Conservation (phyloP, 2,797 vertebrate genomes). For the Fistularia commersonii region DNA sequence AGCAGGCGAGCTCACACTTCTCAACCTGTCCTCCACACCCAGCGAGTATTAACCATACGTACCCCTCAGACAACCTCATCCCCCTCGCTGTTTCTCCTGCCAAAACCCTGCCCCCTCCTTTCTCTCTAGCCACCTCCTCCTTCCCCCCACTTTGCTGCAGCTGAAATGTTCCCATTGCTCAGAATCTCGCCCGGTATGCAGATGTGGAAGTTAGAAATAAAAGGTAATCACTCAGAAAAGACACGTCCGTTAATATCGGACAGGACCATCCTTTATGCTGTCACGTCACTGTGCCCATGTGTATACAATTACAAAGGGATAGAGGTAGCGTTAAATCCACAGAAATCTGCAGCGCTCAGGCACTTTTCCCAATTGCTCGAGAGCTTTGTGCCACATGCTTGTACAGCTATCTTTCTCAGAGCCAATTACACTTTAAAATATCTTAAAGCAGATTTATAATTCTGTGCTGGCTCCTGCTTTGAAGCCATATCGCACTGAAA, state of each 20-base stretch:
- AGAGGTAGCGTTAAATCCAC: no score
- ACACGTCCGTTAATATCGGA: constrained; percentile 1
- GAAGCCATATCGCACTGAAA: no score
- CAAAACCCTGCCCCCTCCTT: constrained; percentile 20
- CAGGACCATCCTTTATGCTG: neutral
- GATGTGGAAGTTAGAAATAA: constrained; percentile 24
- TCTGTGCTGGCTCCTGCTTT: no score
- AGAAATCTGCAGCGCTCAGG: no score
- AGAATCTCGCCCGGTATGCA: constrained; percentile 18
- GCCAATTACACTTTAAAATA: no score
- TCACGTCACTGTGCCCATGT: no score
- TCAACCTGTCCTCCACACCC: constrained; percentile 65
- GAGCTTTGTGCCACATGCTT: no score
- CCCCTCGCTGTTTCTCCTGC: constrained; percentile 40
- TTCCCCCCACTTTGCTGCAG: constrained; percentile 43
- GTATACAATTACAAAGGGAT: neutral
- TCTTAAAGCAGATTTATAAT: no score
- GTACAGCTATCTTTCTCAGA: no score
- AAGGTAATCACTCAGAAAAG: constrained; percentile 16
- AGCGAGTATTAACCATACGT: constrained; percentile 60
- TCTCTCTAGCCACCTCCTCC: constrained; percentile 22
- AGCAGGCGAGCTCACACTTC: constrained; percentile 31
- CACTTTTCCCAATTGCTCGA: no score
- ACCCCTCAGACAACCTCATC: constrained; percentile 51
- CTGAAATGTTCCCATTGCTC: constrained; percentile 45